These are phyloP conservation scores for Creontiades dilutus DNA, from an alignment of 2,888 invertebrate genomes.

Conservation along the genomic window DNA sequence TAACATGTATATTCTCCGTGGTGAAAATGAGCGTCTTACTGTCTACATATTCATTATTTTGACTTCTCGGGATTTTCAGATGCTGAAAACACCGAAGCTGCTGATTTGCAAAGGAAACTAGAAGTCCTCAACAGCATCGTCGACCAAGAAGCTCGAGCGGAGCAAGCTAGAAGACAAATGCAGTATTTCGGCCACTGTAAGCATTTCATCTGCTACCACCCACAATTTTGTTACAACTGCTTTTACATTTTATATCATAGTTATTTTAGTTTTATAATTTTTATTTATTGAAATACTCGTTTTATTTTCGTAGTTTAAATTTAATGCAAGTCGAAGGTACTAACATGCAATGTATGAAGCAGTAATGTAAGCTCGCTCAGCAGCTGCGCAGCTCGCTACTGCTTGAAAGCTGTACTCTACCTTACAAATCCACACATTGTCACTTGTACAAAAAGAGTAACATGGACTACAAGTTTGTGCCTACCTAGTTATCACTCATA, in stretches of 20 bases:
- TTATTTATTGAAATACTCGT: neutral
- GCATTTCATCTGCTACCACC: slow-evolving; percentile 78
- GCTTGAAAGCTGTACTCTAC: slow-evolving; percentile 38
- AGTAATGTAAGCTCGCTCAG: slow-evolving; percentile 55
- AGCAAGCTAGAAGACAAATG: slow-evolving; percentile 88
- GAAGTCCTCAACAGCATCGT: slow-evolving; percentile 94
- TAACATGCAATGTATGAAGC: slow-evolving; percentile 48
- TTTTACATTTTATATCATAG: neutral
- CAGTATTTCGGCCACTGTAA: slow-evolving; percentile 90
- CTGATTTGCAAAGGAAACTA: slow-evolving; percentile 92
- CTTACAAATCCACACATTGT: no score
- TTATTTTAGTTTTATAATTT: neutral
- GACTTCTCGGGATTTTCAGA: slow-evolving; percentile 80
- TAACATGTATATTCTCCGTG: no score
- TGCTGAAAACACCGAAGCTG: slow-evolving; percentile 91
- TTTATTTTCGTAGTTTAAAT: neutral
- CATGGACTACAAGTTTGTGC: no score
- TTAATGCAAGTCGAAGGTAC: neutral
- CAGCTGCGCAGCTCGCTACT: slow-evolving; percentile 63
- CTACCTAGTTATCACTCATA: no score
- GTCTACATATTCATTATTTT: neutral
- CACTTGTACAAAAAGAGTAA: no score
- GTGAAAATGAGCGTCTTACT: no score
- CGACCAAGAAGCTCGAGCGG: slow-evolving; percentile 90
- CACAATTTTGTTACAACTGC: neutral